phyloP scores from a whole-genome alignment of 2,888 invertebrate genomes.

The Sympetrum striolatum region DNA sequence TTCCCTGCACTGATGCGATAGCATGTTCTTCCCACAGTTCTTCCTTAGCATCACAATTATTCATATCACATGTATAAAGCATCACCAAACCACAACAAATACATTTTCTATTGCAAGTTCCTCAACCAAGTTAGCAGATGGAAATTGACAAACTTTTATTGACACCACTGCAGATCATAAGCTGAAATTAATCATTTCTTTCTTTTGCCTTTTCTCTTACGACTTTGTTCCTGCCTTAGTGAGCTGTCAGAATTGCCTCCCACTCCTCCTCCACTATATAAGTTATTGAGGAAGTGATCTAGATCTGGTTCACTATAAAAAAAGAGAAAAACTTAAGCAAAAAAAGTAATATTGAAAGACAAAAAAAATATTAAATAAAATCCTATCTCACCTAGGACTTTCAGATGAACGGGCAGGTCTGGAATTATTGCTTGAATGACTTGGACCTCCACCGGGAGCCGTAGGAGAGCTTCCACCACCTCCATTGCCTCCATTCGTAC shows the following conservation, averaged over 20 bases:
- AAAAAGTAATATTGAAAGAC: background rate
- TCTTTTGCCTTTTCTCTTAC: conserved; percentile 49
- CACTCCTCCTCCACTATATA: conserved; percentile 70
- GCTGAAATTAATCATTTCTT: conserved; percentile 47
- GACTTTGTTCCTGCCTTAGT: conserved; percentile 46
- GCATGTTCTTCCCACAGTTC: conserved; percentile 10
- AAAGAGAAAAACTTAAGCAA: background rate
- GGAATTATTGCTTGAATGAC: conserved; percentile 1
- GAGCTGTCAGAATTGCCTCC: conserved; percentile 52
- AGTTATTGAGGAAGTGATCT: conserved; percentile 81
- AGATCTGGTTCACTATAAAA: conserved; percentile 74
- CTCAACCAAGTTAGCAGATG: background rate
- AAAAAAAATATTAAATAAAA: background rate
- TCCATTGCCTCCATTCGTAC: background rate
- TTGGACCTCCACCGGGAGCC: background rate
- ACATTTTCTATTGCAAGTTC: background rate
- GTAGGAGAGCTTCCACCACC: background rate
- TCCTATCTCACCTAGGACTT: conserved; percentile 8
- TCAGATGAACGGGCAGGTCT: conserved; percentile 25
- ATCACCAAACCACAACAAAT: background rate
- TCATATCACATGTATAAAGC: conserved; percentile 30
- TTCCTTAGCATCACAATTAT: conserved; percentile 25
- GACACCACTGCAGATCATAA: background rate
- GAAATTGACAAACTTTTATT: background rate
- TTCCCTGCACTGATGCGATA: conserved; percentile 24